Percentiles rank a stretch among this genome's conserved stretches.
These are phyloP conservation scores for Chelonoidis abingdonii DNA, from an alignment of 2,113 vertebrate species.

Conservation along the genomic window DNA sequence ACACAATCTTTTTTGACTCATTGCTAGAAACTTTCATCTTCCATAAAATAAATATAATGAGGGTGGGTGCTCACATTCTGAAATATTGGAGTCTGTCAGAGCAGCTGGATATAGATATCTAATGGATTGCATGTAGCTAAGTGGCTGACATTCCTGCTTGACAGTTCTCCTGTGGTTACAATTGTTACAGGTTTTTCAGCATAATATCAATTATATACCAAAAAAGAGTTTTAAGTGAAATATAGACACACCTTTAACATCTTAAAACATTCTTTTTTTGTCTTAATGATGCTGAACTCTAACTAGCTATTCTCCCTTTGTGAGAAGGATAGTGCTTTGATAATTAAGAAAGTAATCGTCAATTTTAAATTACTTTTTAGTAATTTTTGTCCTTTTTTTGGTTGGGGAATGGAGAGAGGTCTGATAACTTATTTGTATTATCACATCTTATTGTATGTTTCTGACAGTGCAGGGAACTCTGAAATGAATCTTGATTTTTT, in stretches of 20 bases:
- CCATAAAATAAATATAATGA: background rate
- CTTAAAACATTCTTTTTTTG: background rate
- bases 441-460: background rate
- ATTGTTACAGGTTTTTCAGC: background rate
- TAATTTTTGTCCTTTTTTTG: background rate
- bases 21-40: background rate
- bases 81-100: background rate
- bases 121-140: rapidly evolving
- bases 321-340: background rate
- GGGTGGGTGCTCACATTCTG: background rate
- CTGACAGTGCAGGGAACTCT: background rate
- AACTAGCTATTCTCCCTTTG: background rate
- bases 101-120: background rate
- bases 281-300: rapidly evolving
- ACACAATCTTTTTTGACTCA: background rate
- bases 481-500: background rate
- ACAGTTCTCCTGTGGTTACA: rapidly evolving
- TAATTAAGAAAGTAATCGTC: background rate
- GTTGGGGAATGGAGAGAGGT: background rate
- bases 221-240: background rate
- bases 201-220: background rate
- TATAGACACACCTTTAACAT: background rate
- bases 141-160: background rate
- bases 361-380: background rate
- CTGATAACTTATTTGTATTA: background rate